Evolutionary conservation across 2,113 vertebrate genomes (phyloP), one percentile per base, ranked within the genome.

Genomic region (Grammomys surdaster): DNA sequence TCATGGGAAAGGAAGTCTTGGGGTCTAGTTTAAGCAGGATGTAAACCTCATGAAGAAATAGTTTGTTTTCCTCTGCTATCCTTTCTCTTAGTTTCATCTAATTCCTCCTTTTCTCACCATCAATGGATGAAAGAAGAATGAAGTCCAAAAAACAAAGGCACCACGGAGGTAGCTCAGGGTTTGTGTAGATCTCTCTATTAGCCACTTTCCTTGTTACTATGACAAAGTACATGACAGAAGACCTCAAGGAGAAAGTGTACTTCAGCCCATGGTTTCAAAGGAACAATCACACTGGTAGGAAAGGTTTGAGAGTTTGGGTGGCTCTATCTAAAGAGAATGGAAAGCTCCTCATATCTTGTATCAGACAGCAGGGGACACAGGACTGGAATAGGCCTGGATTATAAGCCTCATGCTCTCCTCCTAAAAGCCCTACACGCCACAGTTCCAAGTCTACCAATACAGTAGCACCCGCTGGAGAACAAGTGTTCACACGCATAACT

Each of bases 1-100:
- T 95, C 78, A 80, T 8, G 72, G 43, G 84, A 81, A 88, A 95
- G 8, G n/a, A 80, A 1, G 7, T 81, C 81, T 24, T 96, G 76
- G 76, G 36, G 5, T 31, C 80, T 36, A 92, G 2, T 26, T 92
- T 76, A 77, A 92, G 20, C n/a, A 90, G 65, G 3, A 56, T 95
- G 19, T 40, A 87, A 19, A 33, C 1, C 31, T 92, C 77, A 70
- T 26, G 1, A 20, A 89, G 40, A 94, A 28, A 93, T 20, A 28
- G 0, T 77, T 78, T 9, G 76, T 89, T 81, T 84, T 58, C n/a
- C 46, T 92, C 90, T 82, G 13, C 5, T n/a, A 31, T 40, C 60
- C 65, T 84, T 93, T 31, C 24, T 8, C 51, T 81, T 26, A 76
- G 7, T 2, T 87, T 76, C 46, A 81, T 12, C 33, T 46, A 78